Percentiles rank a stretch among this genome's conserved stretches.
phyloP scores from a whole-genome alignment of 2,888 invertebrate species.

The Dascillus cervinus region DNA sequence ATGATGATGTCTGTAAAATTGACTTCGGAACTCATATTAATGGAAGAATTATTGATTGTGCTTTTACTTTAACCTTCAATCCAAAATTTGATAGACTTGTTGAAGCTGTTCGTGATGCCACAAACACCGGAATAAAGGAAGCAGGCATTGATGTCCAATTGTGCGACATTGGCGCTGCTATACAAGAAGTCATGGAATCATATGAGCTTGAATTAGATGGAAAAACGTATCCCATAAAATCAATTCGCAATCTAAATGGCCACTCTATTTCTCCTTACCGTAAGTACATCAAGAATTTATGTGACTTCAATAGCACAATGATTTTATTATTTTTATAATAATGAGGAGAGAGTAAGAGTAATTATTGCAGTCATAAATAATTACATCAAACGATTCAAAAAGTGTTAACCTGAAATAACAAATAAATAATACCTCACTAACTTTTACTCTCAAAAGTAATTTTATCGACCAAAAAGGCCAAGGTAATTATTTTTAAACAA shows the following conservation, averaged over 20 bases:
- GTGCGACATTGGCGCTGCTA: conserved; percentile 93
- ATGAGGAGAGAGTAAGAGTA: no score
- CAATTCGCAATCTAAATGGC: conserved; percentile 96
- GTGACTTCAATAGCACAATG: no score
- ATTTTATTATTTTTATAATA: no score
- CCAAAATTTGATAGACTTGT: conserved; percentile 90
- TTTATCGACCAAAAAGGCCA: no score
- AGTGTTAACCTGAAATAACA: no score
- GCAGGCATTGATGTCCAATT: conserved; percentile 92
- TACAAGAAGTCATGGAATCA: conserved; percentile 99
- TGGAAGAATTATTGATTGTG: conserved; percentile 97
- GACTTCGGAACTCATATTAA: conserved; percentile 98
- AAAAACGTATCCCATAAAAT: conserved; percentile 91
- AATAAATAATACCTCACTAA: no score
- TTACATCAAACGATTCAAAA: no score
- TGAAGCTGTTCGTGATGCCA: conserved; percentile 95
- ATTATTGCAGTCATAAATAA: no score
- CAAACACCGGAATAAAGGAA: conserved; percentile 91
- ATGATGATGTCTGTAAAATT: conserved; percentile 97
- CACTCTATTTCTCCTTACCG: conserved; percentile 99
- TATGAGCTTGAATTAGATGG: conserved; percentile 97
- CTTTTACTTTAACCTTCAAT: conserved; percentile 95
- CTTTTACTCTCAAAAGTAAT: no score
- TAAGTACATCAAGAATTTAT: conserved; percentile 49
- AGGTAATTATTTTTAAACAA: no score